Base-by-base conservation (phyloP, 2,113 vertebrate genomes). In the Ramphastos sulfuratus region DNA sequence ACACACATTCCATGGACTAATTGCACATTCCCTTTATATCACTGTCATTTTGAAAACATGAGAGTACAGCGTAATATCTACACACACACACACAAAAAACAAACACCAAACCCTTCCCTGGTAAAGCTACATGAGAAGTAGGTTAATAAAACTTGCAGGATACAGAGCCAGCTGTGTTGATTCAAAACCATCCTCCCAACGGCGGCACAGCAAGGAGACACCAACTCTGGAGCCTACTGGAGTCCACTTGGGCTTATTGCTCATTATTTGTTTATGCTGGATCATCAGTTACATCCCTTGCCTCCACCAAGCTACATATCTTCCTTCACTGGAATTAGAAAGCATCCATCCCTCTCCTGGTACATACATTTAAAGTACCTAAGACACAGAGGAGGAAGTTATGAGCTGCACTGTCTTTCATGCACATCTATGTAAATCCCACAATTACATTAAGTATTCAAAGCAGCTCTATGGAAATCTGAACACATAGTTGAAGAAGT, bases 121-220 rank as follows among this genome's bases (percentile, higher is more conserved):
- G 17, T 19, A 42, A 70, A n/a, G 61, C 31, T 75, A 54, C 5
- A 6, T 8, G 31, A 83, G 84, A n/a, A 58, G 25, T 54, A 46
- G 30, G 28, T 60, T 48, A n/a, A 27, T 37, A 31, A 77, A 78
- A 39, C 20, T 15, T 31, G 16, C 12, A 35, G 71, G 33, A 65
- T 0, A 33, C 31, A 65, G 20, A 12, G 4, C 2, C 55, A 48
- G 33, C 15, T 37, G 4, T 0, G 0, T 6, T 39, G 63, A 21
- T 37, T 61, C 44, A 55, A 27, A 7, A 35, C 24, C 12, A 28
- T 6, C 20, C 25, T 59, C 15, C 8, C 73, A 73, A 18, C 1
- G 4, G 25, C 55, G 31, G 65, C 23, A 72, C 28, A 71, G 58
- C 31, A 50, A 67, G 28, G 7, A 55, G 14, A 42, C 27, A 39